These are phyloP conservation scores for Pogonocherus hispidulus DNA, from an alignment of 2,888 invertebrate species.

Conservation along the genomic window DNA sequence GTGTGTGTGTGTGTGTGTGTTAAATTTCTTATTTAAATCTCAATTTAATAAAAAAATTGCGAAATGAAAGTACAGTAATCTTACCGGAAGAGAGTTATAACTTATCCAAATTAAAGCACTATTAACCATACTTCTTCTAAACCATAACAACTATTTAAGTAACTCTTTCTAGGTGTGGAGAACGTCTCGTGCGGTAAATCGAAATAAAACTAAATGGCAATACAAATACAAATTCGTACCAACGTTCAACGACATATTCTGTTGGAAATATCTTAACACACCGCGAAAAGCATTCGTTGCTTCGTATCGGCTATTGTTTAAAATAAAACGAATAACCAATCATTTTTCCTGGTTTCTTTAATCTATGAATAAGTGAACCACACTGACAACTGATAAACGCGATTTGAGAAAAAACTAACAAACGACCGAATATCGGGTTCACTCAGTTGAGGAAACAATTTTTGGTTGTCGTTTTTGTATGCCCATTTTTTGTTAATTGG, in stretches of 20 bases:
- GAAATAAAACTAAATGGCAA: slow-evolving; percentile 39
- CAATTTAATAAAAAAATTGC: neutral
- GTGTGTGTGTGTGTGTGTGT: too few relatives aligned
- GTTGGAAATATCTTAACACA: slow-evolving; percentile 33
- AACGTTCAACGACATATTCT: slow-evolving; percentile 31
- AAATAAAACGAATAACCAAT: slow-evolving; percentile 33
- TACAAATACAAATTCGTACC: slow-evolving; percentile 33
- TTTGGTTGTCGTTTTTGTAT: slow-evolving; percentile 20
- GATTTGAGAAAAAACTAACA: neutral
- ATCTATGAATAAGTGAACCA: slow-evolving; percentile 7
- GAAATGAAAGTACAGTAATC: slow-evolving; percentile 25
- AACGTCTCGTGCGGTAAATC: slow-evolving; percentile 31
- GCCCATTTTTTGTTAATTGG: slow-evolving; percentile 23
- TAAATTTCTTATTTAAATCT: too few relatives aligned
- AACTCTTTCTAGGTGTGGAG: slow-evolving; percentile 29
- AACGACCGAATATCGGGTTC: slow-evolving; percentile 10
- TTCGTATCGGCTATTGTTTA: slow-evolving; percentile 38
- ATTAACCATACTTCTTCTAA: slow-evolving; percentile 36
- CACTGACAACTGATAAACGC: slow-evolving; percentile 11
- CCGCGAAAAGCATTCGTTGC: slow-evolving; percentile 36
- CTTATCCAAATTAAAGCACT: slow-evolving; percentile 37
- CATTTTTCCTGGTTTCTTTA: slow-evolving; percentile 34
- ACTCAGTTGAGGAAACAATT: slow-evolving; percentile 23
- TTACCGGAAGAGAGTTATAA: slow-evolving; percentile 38
- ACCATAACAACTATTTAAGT: slow-evolving; percentile 33